Percentiles rank a stretch among this genome's conserved stretches.
Conservation (phyloP, 2,113 vertebrate genomes). For the Malurus elegans region DNA sequence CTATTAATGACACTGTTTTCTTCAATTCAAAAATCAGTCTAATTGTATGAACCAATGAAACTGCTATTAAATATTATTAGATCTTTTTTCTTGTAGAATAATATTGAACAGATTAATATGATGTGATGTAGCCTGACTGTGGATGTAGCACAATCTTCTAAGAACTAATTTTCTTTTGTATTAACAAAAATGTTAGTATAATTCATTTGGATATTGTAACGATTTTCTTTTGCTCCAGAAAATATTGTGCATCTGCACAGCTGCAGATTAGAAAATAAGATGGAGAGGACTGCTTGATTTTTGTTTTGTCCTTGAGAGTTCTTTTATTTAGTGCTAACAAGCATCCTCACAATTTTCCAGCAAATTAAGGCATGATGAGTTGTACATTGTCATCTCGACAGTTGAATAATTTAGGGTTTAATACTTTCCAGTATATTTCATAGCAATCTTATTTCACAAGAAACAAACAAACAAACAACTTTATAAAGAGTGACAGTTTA, state of each 20-base stretch:
- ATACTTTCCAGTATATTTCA: not conserved
- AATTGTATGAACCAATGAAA: not conserved
- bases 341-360: not conserved
- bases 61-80: not conserved
- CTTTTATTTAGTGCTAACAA: not conserved
- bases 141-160: not conserved
- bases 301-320: not conserved
- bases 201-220: not conserved
- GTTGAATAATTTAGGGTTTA: not conserved
- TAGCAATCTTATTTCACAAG: not conserved
- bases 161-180: not conserved
- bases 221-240: not conserved
- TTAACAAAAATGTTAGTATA: not conserved
- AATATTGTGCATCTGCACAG: not conserved
- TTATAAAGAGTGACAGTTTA: not conserved
- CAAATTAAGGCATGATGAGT: not conserved
- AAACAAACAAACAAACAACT: not conserved
- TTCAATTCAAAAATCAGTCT: not conserved
- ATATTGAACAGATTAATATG: not conserved
- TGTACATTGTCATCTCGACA: not conserved
- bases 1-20: not conserved
- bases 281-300: not conserved
- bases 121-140: not conserved
- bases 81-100: not conserved
- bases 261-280: not conserved